Percentiles rank a stretch among this genome's conserved stretches.
Evolutionary conservation across 2,888 invertebrate genomes (phyloP).

Genomic region (Parnassius smintheus): DNA sequence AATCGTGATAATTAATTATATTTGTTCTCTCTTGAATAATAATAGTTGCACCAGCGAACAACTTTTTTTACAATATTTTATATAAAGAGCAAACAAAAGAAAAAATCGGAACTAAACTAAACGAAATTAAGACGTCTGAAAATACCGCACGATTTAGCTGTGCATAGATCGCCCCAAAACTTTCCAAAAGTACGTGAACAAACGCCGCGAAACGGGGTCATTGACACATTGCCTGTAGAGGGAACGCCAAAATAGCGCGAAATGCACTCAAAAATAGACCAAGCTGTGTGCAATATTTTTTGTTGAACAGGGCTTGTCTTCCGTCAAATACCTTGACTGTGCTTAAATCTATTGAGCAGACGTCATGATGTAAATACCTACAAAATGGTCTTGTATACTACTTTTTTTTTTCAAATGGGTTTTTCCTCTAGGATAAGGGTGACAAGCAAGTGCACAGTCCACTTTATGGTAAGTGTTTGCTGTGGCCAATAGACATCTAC

Average conservation of each 20-base stretch:
- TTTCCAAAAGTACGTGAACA: constrained; percentile 79
- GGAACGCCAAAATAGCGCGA: constrained; percentile 82
- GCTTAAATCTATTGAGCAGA: constrained; percentile 6
- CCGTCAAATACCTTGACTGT: constrained; percentile 48
- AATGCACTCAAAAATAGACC: constrained; percentile 80
- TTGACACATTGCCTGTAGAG: constrained; percentile 74
- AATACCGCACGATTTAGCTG: constrained; percentile 43
- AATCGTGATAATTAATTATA: no score
- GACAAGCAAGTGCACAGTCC: no score
- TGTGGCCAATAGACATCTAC: no score
- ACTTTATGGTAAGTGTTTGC: no score
- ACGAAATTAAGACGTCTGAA: constrained; percentile 27
- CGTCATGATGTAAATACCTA: background rate
- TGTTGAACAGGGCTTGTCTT: constrained; percentile 56
- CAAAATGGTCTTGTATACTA: no score
- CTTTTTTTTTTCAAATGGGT: no score
- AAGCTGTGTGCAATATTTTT: constrained; percentile 80
- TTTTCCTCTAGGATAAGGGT: no score
- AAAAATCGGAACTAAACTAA: constrained; percentile 1
- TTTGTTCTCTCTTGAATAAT: no score
- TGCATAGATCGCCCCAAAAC: constrained; percentile 67
- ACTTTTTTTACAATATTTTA: no score
- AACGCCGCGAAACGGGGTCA: constrained; percentile 76
- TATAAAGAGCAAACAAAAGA: background rate
- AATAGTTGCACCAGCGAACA: no score